Evolutionary conservation across 2,113 vertebrate genomes (phyloP), one percentile per base, ranked within the genome.

Genomic region (Rhinogobius similis): DNA sequence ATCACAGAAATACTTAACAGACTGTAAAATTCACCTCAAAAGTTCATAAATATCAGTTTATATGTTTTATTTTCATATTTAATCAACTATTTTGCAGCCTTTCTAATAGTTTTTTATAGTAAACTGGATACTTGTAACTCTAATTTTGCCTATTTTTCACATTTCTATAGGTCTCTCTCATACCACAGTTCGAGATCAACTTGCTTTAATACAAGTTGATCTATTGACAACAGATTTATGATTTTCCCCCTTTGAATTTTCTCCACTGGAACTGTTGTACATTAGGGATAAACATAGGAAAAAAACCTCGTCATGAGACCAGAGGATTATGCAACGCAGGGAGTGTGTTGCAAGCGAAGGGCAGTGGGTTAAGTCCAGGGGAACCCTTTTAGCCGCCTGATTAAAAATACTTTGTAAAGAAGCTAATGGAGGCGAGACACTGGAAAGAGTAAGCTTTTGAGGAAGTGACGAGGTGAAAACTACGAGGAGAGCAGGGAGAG

Each of bases 301-400:
- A 10, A 75, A 38, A 38, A 74, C 14, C 13, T 59, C 52, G 48
- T 75, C 5, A 53, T 41, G 27, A 50, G 46, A 21, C 20, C 5
- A 72, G 10, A 62, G 27, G 39, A 66, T 86, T 83, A 82, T 39
- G 55, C 59, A 81, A 86, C 23, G 72, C 8, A 1, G 70, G 46
- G 74, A 53, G 56, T 67, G 69, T 53, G 56, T 43, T 38, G 68
- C 72, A 67, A 80, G 67, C 27, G 55, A 29, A 50, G 70, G 77
- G 70, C 87, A 86, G 73, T 53, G 78, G 87, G 85, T 82, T 86
- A 86, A 88, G 82, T 82, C 73, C 5, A 38, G 56, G 73, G 76
- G 76, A 84, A 82, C 79, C 81, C 75, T 78, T 86, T 89, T 86
- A 83, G 80, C 82, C 10, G 43, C 78, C 79, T 85, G 77, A 89